Conservation (phyloP, 2,888 invertebrate species). For the Pachycephus smyrnensis region DNA sequence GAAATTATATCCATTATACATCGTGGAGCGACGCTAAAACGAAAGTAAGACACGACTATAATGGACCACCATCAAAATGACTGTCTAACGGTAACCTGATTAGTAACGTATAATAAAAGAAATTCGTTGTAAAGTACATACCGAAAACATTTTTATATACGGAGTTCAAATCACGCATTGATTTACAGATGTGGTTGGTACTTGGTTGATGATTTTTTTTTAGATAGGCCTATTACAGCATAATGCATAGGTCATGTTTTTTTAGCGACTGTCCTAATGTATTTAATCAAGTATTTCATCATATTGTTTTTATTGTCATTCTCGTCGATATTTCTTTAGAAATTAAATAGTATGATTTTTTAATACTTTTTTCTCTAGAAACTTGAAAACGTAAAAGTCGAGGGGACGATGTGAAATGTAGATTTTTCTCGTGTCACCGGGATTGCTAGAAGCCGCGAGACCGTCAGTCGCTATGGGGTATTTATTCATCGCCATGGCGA, state of each 20-base stretch:
- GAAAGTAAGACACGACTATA: background rate
- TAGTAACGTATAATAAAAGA: background rate
- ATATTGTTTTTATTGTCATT: background rate
- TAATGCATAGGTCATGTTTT: background rate
- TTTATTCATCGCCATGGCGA: slow-evolving; percentile 24
- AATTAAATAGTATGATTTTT: background rate
- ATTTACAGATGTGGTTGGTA: background rate
- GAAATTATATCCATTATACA: background rate
- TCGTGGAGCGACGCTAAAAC: background rate
- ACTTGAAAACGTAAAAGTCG: background rate
- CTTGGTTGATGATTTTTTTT: too few relatives aligned
- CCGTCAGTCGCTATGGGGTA: background rate
- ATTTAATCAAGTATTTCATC: background rate
- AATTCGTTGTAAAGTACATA: background rate
- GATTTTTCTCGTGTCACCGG: slow-evolving; percentile 3
- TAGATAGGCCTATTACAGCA: background rate
- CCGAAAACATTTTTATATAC: background rate
- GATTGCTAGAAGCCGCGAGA: background rate
- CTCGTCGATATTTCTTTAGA: background rate
- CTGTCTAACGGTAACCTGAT: background rate
- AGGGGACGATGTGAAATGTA: background rate
- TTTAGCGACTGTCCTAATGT: background rate
- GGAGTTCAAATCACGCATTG: background rate
- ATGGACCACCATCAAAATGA: background rate
- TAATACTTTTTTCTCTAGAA: too few relatives aligned